phyloP scores from a whole-genome alignment of 2,113 vertebrate species.

The Okapia johnstoni region DNA sequence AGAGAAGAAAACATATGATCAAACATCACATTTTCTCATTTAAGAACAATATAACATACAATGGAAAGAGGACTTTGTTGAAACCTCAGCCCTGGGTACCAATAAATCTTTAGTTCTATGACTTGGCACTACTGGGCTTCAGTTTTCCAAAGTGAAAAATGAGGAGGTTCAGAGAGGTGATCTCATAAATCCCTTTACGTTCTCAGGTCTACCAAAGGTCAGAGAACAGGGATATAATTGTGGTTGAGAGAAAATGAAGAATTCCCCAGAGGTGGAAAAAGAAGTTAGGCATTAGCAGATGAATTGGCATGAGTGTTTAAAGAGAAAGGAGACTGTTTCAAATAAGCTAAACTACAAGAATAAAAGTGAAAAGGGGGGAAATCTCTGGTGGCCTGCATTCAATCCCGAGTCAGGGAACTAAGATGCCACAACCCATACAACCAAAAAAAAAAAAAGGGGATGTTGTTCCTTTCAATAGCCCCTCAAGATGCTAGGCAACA shows the following conservation, averaged over 20 bases:
- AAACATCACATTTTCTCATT: not conserved
- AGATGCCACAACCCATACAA: not conserved
- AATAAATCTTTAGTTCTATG: not conserved
- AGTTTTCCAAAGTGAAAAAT: not conserved
- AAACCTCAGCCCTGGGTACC: not conserved
- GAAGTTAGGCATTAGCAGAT: not conserved
- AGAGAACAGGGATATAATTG: not conserved
- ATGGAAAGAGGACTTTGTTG: not conserved
- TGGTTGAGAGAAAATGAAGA: not conserved
- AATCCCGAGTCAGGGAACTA: not conserved
- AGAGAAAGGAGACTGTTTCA: not conserved
- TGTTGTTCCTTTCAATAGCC: not conserved
- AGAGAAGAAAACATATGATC: not conserved
- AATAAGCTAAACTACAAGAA: not conserved
- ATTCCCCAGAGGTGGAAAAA: not conserved
- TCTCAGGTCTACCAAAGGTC: not conserved
- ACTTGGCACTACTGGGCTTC: not conserved
- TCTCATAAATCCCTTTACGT: not conserved
- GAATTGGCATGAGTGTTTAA: not conserved
- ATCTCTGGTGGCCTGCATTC: not conserved
- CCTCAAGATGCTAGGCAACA: not conserved
- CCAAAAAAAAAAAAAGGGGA: not conserved
- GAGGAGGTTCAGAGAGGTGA: not conserved
- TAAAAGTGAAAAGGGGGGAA: not conserved
- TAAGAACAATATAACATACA: not conserved